Evolutionary conservation across 2,113 vertebrate species (phyloP), one percentile per base, ranked within the genome.

Genomic region (Zootoca vivipara): DNA sequence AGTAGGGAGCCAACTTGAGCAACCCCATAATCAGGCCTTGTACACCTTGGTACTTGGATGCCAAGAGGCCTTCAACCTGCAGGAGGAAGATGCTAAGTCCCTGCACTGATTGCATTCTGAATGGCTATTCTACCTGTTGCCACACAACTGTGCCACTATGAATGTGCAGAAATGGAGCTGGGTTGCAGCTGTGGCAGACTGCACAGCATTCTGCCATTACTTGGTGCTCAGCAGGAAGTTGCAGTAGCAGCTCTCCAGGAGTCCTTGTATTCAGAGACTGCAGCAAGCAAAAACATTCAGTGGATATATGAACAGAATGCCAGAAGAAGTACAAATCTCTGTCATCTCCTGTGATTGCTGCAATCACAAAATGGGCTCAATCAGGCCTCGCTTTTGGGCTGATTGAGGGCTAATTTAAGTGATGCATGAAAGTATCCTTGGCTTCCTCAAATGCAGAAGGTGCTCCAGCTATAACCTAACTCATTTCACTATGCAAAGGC

Each of bases 371-470:
- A 38, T 82, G 46, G 52, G 35, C 12, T 46, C 22, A 35, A 74
- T n/a, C 3, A 62, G 15, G 10, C 58, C 7, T 33, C 28, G 22
- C 42, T 84, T 92, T 85, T 82, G 4, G 79, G 8, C 78, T 91
- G 58, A 81, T 33, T 28, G 70, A 12, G n/a, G 72, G 10, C 56
- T 22, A 52, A 83, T 52, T 77, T 65, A 65, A 42, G 5, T 77
- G 35, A 75, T 30, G 15, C 15, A 22, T 20, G 30, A 75, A 35
- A 62, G 35, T 38, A 40, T 64, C 42, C 35, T 42, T 20, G 18
- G 40, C 9, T 77, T 93, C 74, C 88, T 90, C 83, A 89, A 89
- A 91, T 85, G 85, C 82, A 88, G 7, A 93, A 91, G 80, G 77
- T 81, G 83, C 67, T 89, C 82, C 87, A 91, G 87, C 70, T 91